A percentile compares a stretch with the other conserved stretches of the same genome.
Evolutionary conservation across 2,888 invertebrate species (phyloP).

Genomic region (Harpagoxenus sublaevis): DNA sequence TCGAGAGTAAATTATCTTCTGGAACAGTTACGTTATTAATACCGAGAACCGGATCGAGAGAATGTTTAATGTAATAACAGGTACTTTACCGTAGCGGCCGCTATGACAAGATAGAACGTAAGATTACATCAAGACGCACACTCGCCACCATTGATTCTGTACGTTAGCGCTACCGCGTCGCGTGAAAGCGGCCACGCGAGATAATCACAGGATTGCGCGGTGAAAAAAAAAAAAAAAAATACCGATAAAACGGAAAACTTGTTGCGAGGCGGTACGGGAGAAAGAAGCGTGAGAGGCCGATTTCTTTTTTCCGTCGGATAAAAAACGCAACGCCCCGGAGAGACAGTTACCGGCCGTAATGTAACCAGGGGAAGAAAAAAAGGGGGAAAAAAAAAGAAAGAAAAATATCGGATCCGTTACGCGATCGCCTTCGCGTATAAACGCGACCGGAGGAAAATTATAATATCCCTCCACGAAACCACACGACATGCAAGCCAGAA

Average conservation of each 20-base stretch:
- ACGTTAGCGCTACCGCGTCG: constrained; percentile 68
- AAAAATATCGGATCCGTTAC: constrained; percentile 41
- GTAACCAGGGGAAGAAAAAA: constrained; percentile 21
- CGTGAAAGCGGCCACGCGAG: constrained; percentile 55
- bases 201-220: constrained; percentile 58
- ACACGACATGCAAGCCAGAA: constrained; percentile 75
- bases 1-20: constrained; percentile 23
- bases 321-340: neutral
- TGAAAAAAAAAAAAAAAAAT: constrained; percentile 8
- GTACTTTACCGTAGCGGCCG: constrained; percentile 34
- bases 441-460: constrained; percentile 57
- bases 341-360: constrained; percentile 19
- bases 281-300: neutral
- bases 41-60: constrained; percentile 17
- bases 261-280: constrained; percentile 32
- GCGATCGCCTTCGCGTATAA: constrained; percentile 41
- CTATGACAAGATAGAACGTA: constrained; percentile 66
- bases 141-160: constrained; percentile 61
- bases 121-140: constrained; percentile 59
- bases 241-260: constrained; percentile 25
- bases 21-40: constrained; percentile 34
- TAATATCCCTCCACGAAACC: constrained; percentile 70
- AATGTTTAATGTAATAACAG: constrained; percentile 13
- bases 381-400: neutral
- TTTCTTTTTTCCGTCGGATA: neutral